Evolutionary conservation across 2,888 invertebrate species (phyloP).

Genomic region (Oxyteleia sp.): DNA sequence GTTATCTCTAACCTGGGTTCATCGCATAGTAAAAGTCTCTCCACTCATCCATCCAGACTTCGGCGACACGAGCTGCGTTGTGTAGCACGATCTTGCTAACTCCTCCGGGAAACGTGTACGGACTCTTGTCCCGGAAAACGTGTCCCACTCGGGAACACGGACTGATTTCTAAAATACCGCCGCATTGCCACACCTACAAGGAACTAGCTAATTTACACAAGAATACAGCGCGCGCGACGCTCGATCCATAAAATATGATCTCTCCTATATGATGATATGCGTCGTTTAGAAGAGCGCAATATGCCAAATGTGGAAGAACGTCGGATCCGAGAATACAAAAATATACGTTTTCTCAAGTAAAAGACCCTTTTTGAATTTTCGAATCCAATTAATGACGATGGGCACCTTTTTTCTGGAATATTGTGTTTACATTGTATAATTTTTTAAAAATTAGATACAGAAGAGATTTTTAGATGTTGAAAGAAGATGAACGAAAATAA

Average conservation of each 20-base stretch:
- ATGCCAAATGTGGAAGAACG: constrained; percentile 12
- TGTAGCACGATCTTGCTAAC: constrained; percentile 98
- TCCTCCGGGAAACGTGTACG: constrained; percentile 99
- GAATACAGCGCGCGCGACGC: constrained; percentile 46
- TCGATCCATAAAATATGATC: constrained; percentile 66
- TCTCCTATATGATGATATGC: constrained; percentile 45
- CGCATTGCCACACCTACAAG: constrained; percentile 98
- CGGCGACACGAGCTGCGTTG: constrained; percentile 99
- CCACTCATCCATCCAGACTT: constrained; percentile 99
- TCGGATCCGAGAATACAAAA: constrained; percentile 16
- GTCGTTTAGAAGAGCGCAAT: constrained; percentile 10
- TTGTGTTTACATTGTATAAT: no score
- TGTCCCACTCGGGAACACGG: constrained; percentile 99
- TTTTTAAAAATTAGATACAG: no score
- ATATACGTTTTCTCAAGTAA: background rate
- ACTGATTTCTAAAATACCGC: constrained; percentile 97
- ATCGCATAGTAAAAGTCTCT: constrained; percentile 99
- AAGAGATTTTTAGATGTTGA: no score
- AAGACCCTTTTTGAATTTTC: constrained; percentile 3
- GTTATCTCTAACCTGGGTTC: constrained; percentile 95
- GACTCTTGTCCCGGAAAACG: constrained; percentile 99
- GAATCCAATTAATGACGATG: constrained; percentile 2
- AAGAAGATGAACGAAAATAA: no score
- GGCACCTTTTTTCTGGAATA: constrained; percentile 30
- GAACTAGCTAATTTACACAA: constrained; percentile 80